phyloP scores from a whole-genome alignment of 2,888 invertebrate genomes.

The Atrina japonica region DNA sequence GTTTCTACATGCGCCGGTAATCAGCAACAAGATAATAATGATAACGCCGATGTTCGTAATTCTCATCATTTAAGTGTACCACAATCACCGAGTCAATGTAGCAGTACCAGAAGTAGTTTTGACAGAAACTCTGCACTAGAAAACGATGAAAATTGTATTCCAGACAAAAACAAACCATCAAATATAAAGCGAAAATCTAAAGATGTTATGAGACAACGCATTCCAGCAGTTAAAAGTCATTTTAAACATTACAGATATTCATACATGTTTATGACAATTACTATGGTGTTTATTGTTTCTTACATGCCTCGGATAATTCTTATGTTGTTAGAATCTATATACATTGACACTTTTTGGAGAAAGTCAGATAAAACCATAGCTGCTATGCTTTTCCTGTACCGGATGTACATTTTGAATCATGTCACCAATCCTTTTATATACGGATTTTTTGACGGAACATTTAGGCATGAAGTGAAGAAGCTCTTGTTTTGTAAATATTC shows the following conservation, averaged over 20 bases:
- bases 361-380: constrained; percentile 9
- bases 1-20: constrained; percentile 15
- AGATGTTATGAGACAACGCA: constrained; percentile 15
- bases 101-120: not conserved
- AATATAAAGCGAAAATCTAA: constrained; percentile 27
- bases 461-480: constrained; percentile 30
- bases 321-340: constrained; percentile 36
- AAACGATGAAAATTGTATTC: not conserved
- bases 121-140: not conserved
- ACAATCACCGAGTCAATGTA: not conserved
- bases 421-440: constrained; percentile 42
- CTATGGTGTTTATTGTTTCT: constrained; percentile 27
- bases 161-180: not conserved
- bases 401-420: constrained; percentile 42
- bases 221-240: constrained; percentile 30
- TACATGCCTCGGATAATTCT: constrained; percentile 35
- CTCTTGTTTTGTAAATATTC: too few species aligned
- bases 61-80: too few species aligned
- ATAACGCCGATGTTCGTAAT: not conserved
- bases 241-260: constrained; percentile 36
- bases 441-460: constrained; percentile 38
- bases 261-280: constrained; percentile 45
- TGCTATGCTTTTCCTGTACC: constrained; percentile 33
- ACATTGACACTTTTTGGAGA: constrained; percentile 17
- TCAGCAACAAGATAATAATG: not conserved